Conservation (phyloP, 1,140 invertebrate species). For the Trichogramma pretiosum region DNA sequence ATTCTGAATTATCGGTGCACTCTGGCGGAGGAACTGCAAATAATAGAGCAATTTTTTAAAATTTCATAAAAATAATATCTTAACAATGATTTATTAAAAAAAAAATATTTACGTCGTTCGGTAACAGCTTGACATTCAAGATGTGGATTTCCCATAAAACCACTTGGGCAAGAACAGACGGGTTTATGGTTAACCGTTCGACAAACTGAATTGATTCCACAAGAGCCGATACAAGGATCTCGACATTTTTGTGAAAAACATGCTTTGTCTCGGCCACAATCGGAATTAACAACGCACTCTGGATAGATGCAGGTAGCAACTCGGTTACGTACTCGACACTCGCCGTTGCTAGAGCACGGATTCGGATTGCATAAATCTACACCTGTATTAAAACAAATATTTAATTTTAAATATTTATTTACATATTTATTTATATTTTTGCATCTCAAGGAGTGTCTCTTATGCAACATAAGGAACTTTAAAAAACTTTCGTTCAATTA, state of each 20-base stretch:
- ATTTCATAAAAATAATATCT: not conserved
- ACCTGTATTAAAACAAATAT: conserved; percentile 31
- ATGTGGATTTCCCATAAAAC: conserved; percentile 70
- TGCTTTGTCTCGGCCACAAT: conserved; percentile 70
- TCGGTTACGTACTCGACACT: conserved; percentile 63
- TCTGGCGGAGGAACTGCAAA: conserved; percentile 57
- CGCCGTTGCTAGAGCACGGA: conserved; percentile 70
- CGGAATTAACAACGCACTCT: conserved; percentile 75
- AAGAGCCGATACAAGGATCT: conserved; percentile 72
- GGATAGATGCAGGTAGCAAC: conserved; percentile 70
- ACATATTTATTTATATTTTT: not conserved
- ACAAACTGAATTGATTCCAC: conserved; percentile 79
- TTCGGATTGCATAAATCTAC: conserved; percentile 70
- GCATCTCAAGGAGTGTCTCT: not conserved
- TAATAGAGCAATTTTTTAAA: too few species aligned
- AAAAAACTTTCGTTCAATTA: too few species aligned
- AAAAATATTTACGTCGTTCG: conserved; percentile 26
- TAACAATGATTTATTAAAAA: too few species aligned
- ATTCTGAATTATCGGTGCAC: conserved; percentile 71
- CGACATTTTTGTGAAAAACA: conserved; percentile 74
- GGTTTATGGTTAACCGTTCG: conserved; percentile 71
- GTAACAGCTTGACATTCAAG: conserved; percentile 52
- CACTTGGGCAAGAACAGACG: conserved; percentile 68
- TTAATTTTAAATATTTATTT: not conserved
- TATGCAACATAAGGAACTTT: not conserved